Conservation (phyloP, 2,113 vertebrate genomes). For the Ciconia stormi region DNA sequence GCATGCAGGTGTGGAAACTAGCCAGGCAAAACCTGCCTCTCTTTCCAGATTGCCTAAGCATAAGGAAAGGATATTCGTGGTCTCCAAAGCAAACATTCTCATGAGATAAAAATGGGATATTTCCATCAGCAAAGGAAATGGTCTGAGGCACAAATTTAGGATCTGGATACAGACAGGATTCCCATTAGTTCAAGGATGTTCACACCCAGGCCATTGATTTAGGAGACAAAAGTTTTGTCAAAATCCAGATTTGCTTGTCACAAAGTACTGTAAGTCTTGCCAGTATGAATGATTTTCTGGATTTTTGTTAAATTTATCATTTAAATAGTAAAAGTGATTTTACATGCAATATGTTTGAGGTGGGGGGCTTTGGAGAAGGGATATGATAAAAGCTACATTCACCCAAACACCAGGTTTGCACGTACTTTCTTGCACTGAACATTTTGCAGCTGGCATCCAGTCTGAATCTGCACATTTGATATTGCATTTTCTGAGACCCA, state of each 20-base stretch:
- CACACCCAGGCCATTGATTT: background rate
- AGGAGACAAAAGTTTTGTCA: background rate
- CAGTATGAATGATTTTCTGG: background rate
- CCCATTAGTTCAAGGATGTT: background rate
- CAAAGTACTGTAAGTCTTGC: background rate
- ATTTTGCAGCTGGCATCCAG: background rate
- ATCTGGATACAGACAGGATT: background rate
- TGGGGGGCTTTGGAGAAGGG: background rate
- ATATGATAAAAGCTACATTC: background rate
- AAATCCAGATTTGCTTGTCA: background rate
- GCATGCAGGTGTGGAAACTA: background rate
- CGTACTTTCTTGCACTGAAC: background rate
- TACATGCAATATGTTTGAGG: background rate
- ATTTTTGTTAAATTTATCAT: background rate
- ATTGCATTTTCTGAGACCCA: background rate
- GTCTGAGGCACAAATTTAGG: background rate
- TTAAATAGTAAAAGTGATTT: background rate
- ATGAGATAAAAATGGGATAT: background rate
- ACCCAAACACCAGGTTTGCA: background rate
- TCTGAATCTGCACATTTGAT: background rate
- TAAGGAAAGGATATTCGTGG: background rate
- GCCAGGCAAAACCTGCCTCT: background rate
- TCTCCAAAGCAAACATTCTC: background rate
- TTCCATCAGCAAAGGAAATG: conserved; percentile 8
- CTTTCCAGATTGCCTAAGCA: background rate